Evolutionary conservation across 2,113 vertebrate species (phyloP).

Genomic region (Epinephelus moara): DNA sequence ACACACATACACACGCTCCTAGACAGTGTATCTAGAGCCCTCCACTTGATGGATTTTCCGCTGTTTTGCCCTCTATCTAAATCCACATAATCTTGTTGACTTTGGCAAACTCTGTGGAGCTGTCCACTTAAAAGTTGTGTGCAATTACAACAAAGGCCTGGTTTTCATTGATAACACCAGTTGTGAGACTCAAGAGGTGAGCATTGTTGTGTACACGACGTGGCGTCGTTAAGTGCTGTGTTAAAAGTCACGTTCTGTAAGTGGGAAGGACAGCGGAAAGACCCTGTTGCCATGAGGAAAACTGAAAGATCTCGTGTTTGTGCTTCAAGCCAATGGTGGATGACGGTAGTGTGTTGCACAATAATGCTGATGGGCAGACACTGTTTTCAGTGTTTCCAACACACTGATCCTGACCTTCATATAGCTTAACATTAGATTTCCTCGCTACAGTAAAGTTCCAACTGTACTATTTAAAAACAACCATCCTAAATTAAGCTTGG

Average conservation of each 20-base stretch:
- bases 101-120: conserved; percentile 32
- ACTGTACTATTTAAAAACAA: conserved; percentile 54
- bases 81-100: conserved; percentile 71
- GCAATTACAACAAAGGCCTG: conserved; percentile 58
- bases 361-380: neutral
- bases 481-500: conserved; percentile 51
- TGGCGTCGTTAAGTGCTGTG: neutral
- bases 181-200: conserved; percentile 19
- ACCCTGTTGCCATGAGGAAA: neutral
- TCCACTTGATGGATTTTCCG: conserved; percentile 47
- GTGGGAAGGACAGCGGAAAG: neutral
- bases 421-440: conserved; percentile 24
- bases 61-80: conserved; percentile 58
- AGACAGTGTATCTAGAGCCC: conserved; percentile 8
- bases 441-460: conserved; percentile 21
- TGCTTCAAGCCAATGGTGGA: neutral
- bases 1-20: neutral
- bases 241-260: conserved; percentile 15
- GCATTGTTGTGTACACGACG: conserved; percentile 33
- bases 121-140: conserved; percentile 60
- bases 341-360: neutral
- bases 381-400: conserved; percentile 3
- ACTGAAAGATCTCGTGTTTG: neutral
- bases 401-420: conserved; percentile 37
- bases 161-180: conserved; percentile 63